phyloP scores from a whole-genome alignment of 2,113 vertebrate genomes.

The Mystacornis crossleyi region DNA sequence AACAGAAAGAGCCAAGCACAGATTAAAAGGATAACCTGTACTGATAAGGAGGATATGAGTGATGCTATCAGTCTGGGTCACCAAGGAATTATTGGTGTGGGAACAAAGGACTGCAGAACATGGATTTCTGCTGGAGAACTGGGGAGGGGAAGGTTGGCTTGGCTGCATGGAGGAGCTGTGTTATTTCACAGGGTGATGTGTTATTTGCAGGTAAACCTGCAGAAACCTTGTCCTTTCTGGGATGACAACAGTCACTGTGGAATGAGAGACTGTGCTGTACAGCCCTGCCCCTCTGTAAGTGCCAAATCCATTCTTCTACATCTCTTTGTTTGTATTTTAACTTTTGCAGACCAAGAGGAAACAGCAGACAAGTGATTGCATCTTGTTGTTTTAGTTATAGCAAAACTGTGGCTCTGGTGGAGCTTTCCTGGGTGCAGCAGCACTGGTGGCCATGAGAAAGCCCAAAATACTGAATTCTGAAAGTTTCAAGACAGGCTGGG shows the following conservation, averaged over 20 bases:
- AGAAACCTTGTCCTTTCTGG: constrained; percentile 94
- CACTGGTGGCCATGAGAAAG: not conserved
- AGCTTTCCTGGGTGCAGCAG: not conserved
- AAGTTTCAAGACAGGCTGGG: not conserved
- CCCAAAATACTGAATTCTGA: not conserved
- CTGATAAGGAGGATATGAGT: not conserved
- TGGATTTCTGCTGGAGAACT: not conserved
- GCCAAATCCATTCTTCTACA: not conserved
- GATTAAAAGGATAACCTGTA: not conserved
- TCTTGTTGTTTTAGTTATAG: fast-evolving
- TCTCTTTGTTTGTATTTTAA: not conserved
- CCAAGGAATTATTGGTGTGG: not conserved
- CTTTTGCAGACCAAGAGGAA: not conserved
- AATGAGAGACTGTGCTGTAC: constrained; percentile 86
- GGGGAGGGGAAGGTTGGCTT: not conserved
- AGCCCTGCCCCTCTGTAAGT: constrained; percentile 88
- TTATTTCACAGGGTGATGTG: not conserved
- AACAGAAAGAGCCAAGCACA: not conserved
- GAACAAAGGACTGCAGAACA: not conserved
- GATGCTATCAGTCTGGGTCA: not conserved
- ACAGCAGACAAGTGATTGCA: not conserved
- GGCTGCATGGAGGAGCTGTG: not conserved
- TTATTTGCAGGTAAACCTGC: constrained; percentile 85
- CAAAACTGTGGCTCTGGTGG: not conserved
- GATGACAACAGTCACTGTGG: constrained; percentile 84